Conservation (phyloP, 2,113 vertebrate species). For the Pycnonotus jocosus region DNA sequence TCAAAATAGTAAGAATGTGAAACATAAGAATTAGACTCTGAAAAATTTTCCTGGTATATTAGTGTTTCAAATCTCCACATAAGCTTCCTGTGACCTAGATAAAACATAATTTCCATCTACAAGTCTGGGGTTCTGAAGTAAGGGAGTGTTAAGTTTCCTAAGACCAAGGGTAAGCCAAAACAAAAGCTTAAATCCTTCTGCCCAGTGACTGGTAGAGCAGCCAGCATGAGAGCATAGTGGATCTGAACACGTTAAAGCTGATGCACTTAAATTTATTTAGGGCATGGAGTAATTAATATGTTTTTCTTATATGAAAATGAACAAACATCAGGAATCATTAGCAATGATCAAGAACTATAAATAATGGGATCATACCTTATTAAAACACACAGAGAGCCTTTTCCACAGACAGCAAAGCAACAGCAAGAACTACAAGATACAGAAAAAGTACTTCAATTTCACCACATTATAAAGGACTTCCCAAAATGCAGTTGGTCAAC, state of each 20-base stretch:
- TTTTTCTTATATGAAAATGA: not conserved
- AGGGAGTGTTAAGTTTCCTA: not conserved
- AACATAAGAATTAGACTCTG: not conserved
- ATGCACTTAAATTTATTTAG: not conserved
- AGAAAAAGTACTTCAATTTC: not conserved
- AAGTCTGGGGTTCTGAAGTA: not conserved
- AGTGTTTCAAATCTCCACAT: not conserved
- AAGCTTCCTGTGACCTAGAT: not conserved
- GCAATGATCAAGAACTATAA: not conserved
- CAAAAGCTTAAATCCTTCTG: not conserved
- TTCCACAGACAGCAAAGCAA: not conserved
- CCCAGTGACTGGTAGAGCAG: not conserved
- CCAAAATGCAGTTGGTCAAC: not conserved
- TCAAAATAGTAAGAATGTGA: not conserved
- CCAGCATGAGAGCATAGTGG: not conserved
- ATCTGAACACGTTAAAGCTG: not conserved
- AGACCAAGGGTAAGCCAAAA: not conserved
- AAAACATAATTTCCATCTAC: not conserved
- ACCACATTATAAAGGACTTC: not conserved
- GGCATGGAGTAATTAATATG: not conserved
- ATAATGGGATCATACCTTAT: not conserved
- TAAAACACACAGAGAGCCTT: not conserved
- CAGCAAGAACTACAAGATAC: not conserved
- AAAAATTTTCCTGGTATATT: not conserved
- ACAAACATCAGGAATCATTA: not conserved